A percentile compares a stretch with the other conserved stretches of the same genome.
Conservation (phyloP, 2,888 invertebrate genomes). For the Hydriomena furcata region DNA sequence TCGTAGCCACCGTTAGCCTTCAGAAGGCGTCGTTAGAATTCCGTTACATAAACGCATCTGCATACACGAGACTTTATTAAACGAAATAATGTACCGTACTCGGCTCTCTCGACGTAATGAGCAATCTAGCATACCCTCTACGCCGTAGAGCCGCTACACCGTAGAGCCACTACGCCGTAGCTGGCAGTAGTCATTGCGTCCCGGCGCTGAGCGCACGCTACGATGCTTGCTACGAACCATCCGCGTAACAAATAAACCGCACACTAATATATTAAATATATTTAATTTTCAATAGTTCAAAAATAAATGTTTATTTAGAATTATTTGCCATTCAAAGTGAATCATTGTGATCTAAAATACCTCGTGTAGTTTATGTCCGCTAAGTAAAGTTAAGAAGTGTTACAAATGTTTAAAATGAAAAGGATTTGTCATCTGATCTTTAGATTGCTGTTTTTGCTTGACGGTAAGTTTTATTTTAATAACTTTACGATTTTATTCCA, state of each 20-base stretch:
- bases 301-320: constrained; percentile 1
- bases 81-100: constrained; percentile 64
- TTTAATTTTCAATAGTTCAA: not conserved
- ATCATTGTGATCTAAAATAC: constrained; percentile 24
- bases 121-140: constrained; percentile 49
- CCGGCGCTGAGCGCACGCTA: constrained; percentile 42
- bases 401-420: constrained; percentile 68
- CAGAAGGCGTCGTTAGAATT: constrained; percentile 19
- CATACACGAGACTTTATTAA: constrained; percentile 59
- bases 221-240: constrained; percentile 25
- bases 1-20: constrained; percentile 8
- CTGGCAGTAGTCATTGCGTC: constrained; percentile 42
- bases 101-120: constrained; percentile 55
- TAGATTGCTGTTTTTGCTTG: constrained; percentile 69
- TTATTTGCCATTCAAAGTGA: constrained; percentile 18
- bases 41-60: constrained; percentile 35
- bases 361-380: constrained; percentile 29
- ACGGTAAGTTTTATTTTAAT: constrained; percentile 54
- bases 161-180: constrained; percentile 31
- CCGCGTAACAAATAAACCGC: constrained; percentile 16
- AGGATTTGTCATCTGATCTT: constrained; percentile 75
- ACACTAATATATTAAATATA: not conserved
- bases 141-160: constrained; percentile 37
- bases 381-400: constrained; percentile 39
- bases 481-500: not conserved